Conservation (phyloP, 2,113 vertebrate genomes). For the Cephalophus harveyi region DNA sequence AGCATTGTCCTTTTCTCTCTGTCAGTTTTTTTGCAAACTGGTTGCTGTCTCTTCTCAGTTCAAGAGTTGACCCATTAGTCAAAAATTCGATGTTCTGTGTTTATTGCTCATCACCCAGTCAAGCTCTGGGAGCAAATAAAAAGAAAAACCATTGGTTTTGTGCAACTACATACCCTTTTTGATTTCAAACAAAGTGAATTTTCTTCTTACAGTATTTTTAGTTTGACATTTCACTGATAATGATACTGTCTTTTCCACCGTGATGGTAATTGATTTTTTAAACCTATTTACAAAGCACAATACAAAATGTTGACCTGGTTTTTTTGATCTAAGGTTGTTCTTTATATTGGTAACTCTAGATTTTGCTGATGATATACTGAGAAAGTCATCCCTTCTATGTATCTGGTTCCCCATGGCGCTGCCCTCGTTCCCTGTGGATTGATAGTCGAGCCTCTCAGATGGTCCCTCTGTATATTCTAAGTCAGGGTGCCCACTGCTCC, state of each 20-base stretch:
- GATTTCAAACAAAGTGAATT: conserved; percentile 33
- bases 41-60: background rate
- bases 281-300: background rate
- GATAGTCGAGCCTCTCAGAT: background rate
- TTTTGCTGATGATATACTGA: background rate
- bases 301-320: background rate
- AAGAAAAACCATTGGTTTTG: conserved; percentile 27
- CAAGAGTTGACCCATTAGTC: background rate
- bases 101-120: background rate
- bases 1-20: background rate
- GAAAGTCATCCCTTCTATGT: background rate
- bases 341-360: conserved; percentile 50
- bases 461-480: background rate
- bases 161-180: conserved; percentile 30
- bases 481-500: background rate
- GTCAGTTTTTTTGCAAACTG: background rate
- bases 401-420: background rate
- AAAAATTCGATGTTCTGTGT: background rate
- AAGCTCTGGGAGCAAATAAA: background rate
- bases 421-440: background rate
- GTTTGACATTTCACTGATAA: background rate
- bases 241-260: background rate
- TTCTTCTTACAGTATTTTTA: background rate
- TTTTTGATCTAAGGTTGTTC: conserved; percentile 35
- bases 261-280: background rate